phyloP scores from a whole-genome alignment of 2,797 vertebrate species.

The Phoebastria nigripes region DNA sequence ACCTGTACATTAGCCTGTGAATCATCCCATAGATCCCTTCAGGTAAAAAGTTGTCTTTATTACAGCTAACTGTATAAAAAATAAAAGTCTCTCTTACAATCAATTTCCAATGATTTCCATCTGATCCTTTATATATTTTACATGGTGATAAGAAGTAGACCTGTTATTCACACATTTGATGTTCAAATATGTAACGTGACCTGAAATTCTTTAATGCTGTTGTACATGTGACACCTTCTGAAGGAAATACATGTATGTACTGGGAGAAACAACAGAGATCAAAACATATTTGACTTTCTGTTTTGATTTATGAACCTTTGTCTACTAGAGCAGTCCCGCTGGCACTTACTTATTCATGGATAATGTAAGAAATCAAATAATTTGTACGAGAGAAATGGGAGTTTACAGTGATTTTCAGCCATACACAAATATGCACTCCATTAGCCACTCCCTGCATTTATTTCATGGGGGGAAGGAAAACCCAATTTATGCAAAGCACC shows the following conservation, averaged over 20 bases:
- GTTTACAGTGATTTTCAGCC: not conserved
- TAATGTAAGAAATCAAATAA: conserved; percentile 7
- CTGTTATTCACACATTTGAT: not conserved
- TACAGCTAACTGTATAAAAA: not conserved
- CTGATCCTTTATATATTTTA: not conserved
- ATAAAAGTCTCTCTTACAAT: not conserved
- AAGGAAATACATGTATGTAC: not conserved
- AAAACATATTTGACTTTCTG: not conserved
- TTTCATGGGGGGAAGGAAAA: not conserved
- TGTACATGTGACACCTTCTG: not conserved
- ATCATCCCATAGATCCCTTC: not conserved
- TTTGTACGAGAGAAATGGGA: not conserved
- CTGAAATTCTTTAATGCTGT: not conserved
- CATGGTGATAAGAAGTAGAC: not conserved
- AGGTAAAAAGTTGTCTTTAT: not conserved
- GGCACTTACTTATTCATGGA: not conserved
- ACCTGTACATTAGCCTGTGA: not conserved
- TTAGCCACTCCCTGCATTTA: not conserved
- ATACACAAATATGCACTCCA: not conserved
- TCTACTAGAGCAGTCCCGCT: not conserved
- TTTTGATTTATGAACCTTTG: not conserved
- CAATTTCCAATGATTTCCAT: not conserved
- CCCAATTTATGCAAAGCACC: not conserved
- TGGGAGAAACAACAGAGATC: not conserved
- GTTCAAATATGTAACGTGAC: not conserved